phyloP scores from a whole-genome alignment of 2,888 invertebrate genomes.

The Pardosa pseudoannulata region DNA sequence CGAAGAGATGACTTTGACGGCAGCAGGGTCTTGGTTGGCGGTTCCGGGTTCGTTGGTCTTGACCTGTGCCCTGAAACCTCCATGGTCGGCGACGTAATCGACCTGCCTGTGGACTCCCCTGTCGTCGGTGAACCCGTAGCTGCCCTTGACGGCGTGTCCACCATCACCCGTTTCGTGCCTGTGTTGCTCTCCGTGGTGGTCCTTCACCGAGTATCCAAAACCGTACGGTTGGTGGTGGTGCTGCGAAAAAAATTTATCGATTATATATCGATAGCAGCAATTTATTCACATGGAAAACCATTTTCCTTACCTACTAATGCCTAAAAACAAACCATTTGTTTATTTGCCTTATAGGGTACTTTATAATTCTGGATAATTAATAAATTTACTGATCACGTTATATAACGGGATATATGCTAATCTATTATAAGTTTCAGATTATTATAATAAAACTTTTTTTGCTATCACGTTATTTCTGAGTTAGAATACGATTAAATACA shows the following conservation, averaged over 20 bases:
- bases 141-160: constrained; percentile 27
- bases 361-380: too few species aligned
- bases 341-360: too few species aligned
- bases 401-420: too few species aligned
- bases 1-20: constrained; percentile 24
- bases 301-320: too few species aligned
- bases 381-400: too few species aligned
- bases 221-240: constrained; percentile 23
- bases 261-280: too few species aligned
- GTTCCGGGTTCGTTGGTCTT: constrained; percentile 61
- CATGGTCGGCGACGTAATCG: constrained; percentile 46
- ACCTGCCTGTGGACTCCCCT: constrained; percentile 44
- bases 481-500: too few species aligned
- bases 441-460: too few species aligned
- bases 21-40: constrained; percentile 37
- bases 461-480: too few species aligned
- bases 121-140: constrained; percentile 46
- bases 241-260: not conserved
- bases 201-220: constrained; percentile 38
- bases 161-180: constrained; percentile 25
- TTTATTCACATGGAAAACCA: too few species aligned
- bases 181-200: constrained; percentile 39
- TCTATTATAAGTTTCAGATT: too few species aligned
- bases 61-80: constrained; percentile 39
- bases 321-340: too few species aligned